phyloP scores from a whole-genome alignment of 2,888 invertebrate genomes.

The Drosophila histrio region DNA sequence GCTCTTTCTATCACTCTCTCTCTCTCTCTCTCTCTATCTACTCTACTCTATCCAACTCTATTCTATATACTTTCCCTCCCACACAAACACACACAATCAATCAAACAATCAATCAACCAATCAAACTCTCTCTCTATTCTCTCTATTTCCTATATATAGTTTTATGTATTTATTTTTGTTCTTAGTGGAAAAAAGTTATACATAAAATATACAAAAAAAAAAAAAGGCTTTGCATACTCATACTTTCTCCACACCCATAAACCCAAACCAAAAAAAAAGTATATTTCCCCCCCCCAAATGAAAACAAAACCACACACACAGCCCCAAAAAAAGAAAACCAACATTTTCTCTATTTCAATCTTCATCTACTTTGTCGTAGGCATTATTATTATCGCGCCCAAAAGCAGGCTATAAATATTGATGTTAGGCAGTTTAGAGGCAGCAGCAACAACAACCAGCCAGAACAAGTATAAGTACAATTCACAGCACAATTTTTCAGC shows the following conservation, averaged over 20 bases:
- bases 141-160: constrained; percentile 50
- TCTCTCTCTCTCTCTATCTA: constrained; percentile 15
- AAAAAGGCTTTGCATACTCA: constrained; percentile 81
- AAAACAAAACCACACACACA: constrained; percentile 4
- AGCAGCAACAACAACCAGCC: constrained; percentile 19
- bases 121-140: constrained; percentile 27
- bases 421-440: constrained; percentile 18
- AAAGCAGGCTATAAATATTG: constrained; percentile 15
- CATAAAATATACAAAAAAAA: constrained; percentile 61
- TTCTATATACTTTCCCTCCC: constrained; percentile 33
- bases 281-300: background rate
- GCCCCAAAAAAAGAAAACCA: constrained; percentile 13
- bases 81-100: constrained; percentile 18
- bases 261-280: constrained; percentile 11
- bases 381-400: constrained; percentile 12
- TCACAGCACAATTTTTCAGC: constrained; percentile 49
- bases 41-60: no score
- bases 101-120: constrained; percentile 1
- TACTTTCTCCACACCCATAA: constrained; percentile 56
- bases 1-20: constrained; percentile 38
- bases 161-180: constrained; percentile 66
- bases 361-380: constrained; percentile 8
- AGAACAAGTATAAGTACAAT: constrained; percentile 22
- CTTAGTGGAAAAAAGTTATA: constrained; percentile 72
- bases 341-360: constrained; percentile 29